A percentile compares a stretch with the other conserved stretches of the same genome.
Evolutionary conservation across 2,113 vertebrate species (phyloP).

Genomic region (Prionailurus bengalensis): DNA sequence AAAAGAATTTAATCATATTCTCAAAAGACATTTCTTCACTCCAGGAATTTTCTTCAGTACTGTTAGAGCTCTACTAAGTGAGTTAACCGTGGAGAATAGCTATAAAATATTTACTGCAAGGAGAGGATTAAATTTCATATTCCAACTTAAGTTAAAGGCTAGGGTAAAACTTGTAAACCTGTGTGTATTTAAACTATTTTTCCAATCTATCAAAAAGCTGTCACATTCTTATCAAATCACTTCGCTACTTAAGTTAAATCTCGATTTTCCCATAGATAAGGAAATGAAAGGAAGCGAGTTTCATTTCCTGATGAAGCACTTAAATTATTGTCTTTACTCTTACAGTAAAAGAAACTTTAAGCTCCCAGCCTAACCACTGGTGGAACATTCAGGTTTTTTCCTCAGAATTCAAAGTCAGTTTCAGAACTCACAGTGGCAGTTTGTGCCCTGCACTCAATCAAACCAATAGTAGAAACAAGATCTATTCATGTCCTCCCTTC

Average conservation of each 20-base stretch:
- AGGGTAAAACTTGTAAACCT: slow-evolving; percentile 48
- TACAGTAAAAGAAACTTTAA: background rate
- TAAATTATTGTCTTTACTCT: background rate
- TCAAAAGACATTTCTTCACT: slow-evolving; percentile 33
- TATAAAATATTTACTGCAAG: slow-evolving; percentile 57
- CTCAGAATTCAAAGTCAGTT: background rate
- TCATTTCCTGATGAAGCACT: slow-evolving; percentile 47
- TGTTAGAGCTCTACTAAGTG: slow-evolving; percentile 38
- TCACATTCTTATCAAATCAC: slow-evolving; percentile 31
- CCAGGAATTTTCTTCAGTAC: slow-evolving; percentile 35
- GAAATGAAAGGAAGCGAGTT: slow-evolving; percentile 52
- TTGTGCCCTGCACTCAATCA: background rate
- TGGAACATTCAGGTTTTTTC: background rate
- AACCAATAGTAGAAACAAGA: background rate
- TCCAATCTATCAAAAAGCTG: slow-evolving; percentile 30
- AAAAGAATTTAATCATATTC: slow-evolving; percentile 43
- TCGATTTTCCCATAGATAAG: background rate
- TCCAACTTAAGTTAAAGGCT: slow-evolving; percentile 46
- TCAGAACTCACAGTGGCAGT: background rate
- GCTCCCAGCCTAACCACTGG: background rate
- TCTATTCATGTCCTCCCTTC: background rate
- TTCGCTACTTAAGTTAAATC: slow-evolving; percentile 7
- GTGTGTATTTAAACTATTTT: slow-evolving; percentile 54
- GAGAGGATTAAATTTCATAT: slow-evolving; percentile 64
- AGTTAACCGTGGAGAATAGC: slow-evolving; percentile 33